Evolutionary conservation across 2,797 vertebrate genomes (phyloP).

Genomic region (Gallinago stenura): DNA sequence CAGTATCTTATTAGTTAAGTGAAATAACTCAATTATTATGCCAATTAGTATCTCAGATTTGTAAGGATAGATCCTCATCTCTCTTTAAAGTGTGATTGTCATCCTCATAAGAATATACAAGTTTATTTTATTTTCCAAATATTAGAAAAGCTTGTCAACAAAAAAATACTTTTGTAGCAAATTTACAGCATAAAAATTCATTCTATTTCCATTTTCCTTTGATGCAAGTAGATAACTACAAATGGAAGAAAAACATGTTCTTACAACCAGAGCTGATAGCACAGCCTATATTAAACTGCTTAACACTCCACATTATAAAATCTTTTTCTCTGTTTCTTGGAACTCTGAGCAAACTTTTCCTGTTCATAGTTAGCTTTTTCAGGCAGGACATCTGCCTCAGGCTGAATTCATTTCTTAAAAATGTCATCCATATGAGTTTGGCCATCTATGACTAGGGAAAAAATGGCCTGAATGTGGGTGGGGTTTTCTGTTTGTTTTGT

Average conservation of each 20-base stretch:
- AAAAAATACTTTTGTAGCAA: not conserved
- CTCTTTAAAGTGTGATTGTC: not conserved
- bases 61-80: not conserved
- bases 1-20: not conserved
- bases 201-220: not conserved
- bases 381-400: not conserved
- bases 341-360: not conserved
- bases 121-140: not conserved
- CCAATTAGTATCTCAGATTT: not conserved
- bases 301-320: not conserved
- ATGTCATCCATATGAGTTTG: not conserved
- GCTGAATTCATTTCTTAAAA: not conserved
- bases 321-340: not conserved
- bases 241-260: not conserved
- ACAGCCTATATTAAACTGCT: not conserved
- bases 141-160: not conserved
- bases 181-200: not conserved
- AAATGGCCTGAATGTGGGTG: not conserved
- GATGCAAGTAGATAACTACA: not conserved
- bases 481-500: not conserved
- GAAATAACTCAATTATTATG: not conserved
- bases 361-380: not conserved
- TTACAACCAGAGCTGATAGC: not conserved
- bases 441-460: not conserved
- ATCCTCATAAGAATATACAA: not conserved